Conservation (phyloP, 2,797 vertebrate genomes). For the Mormyrops attenuatus region DNA sequence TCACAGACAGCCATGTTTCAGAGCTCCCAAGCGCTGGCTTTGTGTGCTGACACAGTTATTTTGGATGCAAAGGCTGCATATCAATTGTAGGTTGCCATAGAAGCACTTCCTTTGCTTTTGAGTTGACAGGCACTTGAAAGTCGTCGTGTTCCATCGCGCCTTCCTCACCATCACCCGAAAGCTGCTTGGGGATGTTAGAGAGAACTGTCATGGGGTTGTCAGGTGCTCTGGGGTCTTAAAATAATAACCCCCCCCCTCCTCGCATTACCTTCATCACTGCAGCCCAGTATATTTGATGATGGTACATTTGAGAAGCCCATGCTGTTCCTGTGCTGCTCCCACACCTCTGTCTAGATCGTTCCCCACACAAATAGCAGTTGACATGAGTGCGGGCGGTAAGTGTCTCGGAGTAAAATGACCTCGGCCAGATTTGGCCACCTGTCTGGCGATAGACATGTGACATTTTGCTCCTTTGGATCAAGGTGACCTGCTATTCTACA, state of each 20-base stretch:
- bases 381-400: constrained; percentile 1
- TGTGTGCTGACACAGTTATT: constrained; percentile 17
- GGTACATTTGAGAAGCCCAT: neutral
- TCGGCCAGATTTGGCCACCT: neutral
- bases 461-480: neutral
- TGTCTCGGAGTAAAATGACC: constrained; percentile 15
- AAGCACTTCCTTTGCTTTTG: constrained; percentile 20
- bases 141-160: constrained; percentile 17
- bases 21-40: neutral
- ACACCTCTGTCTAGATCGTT: neutral
- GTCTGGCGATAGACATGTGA: constrained; percentile 4
- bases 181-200: constrained; percentile 55
- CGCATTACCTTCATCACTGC: neutral
- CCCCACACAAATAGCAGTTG: constrained; percentile 11
- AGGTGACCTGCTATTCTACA: neutral
- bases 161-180: constrained; percentile 42
- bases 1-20: constrained; percentile 14
- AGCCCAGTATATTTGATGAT: neutral
- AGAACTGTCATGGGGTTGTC: constrained; percentile 31
- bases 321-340: neutral
- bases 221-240: constrained; percentile 12
- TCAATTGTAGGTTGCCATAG: constrained; percentile 11
- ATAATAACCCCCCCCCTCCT: neutral
- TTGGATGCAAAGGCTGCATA: constrained; percentile 14
- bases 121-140: constrained; percentile 21